A percentile compares a stretch with the other conserved stretches of the same genome.
phyloP scores from a whole-genome alignment of 2,113 vertebrate species.

The Gymnocephalus cernua region DNA sequence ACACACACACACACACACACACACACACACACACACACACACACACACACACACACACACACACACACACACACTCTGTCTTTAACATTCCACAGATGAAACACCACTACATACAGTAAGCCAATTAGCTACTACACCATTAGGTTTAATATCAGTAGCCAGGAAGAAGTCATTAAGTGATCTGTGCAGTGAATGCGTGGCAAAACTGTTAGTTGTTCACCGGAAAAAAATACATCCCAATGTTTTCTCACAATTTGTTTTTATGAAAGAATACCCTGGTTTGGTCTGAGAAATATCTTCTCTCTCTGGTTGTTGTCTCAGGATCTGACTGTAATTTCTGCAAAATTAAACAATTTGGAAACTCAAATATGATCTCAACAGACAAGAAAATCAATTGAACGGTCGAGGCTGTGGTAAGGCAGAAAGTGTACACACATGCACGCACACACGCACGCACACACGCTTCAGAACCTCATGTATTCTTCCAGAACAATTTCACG shows the following conservation, averaged over 20 bases:
- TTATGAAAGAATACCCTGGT: conserved; percentile 25
- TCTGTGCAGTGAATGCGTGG: conserved; percentile 17
- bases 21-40: conserved; percentile 30
- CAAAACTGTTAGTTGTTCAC: conserved; percentile 25
- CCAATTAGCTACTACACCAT: conserved; percentile 57
- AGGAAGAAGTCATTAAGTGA: conserved; percentile 41
- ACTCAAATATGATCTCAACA: conserved; percentile 66
- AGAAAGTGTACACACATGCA: conserved; percentile 7
- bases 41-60: conserved; percentile 20
- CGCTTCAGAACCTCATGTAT: not conserved
- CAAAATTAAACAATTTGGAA: conserved; percentile 60
- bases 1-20: conserved; percentile 22
- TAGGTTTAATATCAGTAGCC: conserved; percentile 44
- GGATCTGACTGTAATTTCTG: conserved; percentile 61
- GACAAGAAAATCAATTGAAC: conserved; percentile 53
- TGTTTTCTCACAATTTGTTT: conserved; percentile 27
- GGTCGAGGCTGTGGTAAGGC: conserved; percentile 32
- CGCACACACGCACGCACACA: not conserved
- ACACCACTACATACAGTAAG: conserved; percentile 48
- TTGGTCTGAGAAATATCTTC: conserved; percentile 49
- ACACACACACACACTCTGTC: conserved; percentile 17
- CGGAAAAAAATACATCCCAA: conserved; percentile 12
- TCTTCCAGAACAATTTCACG: conserved; percentile 26
- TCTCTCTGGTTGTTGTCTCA: conserved; percentile 54
- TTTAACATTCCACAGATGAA: conserved; percentile 64